Evolutionary conservation across 2,888 invertebrate species (phyloP).

Genomic region (Phaedon cochleariae): DNA sequence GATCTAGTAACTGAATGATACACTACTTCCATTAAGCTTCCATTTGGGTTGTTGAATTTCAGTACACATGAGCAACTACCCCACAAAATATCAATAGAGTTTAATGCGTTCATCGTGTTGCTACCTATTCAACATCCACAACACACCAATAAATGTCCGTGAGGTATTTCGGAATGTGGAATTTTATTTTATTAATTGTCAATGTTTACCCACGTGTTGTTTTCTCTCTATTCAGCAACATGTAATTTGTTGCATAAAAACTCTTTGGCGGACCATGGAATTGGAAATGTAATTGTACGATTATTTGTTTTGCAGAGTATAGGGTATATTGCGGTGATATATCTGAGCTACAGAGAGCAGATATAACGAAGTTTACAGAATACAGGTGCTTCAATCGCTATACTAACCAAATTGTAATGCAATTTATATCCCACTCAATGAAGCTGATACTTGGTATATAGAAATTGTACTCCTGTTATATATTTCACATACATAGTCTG

Average conservation of each 20-base stretch:
- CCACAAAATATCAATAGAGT: background rate
- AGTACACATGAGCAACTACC: too few species aligned
- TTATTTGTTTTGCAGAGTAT: slow-evolving; percentile 12
- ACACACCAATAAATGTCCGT: background rate
- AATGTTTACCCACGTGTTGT: slow-evolving; percentile 9
- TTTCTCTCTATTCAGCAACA: background rate
- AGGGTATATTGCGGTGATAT: background rate
- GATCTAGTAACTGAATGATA: too few species aligned
- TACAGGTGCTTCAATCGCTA: too few species aligned
- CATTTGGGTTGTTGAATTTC: too few species aligned
- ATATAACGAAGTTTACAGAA: too few species aligned
- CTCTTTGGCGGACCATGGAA: background rate
- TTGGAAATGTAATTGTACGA: slow-evolving; percentile 12
- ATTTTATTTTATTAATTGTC: slow-evolving; percentile 12
- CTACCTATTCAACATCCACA: background rate
- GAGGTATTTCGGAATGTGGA: slow-evolving; percentile 1
- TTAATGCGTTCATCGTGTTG: background rate
- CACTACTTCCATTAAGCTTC: too few species aligned
- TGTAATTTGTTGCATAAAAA: slow-evolving; percentile 6
- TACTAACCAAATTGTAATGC: too few species aligned
- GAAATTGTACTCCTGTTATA: too few species aligned
- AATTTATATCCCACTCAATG: too few species aligned
- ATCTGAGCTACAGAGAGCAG: too few species aligned
- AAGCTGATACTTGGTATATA: too few species aligned
- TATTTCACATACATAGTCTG: too few species aligned